phyloP scores from a whole-genome alignment of 2,888 invertebrate species.

The Furcula furcula region DNA sequence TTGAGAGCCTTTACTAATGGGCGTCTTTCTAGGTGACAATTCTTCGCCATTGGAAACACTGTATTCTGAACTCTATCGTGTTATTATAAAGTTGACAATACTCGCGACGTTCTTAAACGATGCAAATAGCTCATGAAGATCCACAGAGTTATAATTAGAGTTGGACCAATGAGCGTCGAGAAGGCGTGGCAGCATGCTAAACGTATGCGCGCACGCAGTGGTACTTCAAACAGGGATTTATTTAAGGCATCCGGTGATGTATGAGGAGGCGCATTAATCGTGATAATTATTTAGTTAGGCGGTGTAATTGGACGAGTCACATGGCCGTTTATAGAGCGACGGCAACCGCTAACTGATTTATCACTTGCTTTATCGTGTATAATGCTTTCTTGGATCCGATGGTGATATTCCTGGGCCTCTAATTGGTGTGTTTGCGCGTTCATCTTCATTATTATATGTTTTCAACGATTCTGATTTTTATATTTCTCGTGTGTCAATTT shows the following conservation, averaged over 20 bases:
- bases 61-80: conserved; percentile 18
- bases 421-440: neutral
- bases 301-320: conserved; percentile 71
- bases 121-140: conserved; percentile 73
- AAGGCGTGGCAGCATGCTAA: conserved; percentile 51
- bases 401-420: conserved; percentile 7
- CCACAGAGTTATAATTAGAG: conserved; percentile 72
- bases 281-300: conserved; percentile 80
- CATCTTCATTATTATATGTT: neutral
- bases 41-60: conserved; percentile 33
- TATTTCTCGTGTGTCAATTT: too few relatives aligned
- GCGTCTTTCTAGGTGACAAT: conserved; percentile 76
- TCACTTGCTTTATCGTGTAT: conserved; percentile 15
- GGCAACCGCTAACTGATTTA: conserved; percentile 38
- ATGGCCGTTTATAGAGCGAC: conserved; percentile 32
- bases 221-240: conserved; percentile 67
- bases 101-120: conserved; percentile 52
- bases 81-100: conserved; percentile 27
- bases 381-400: conserved; percentile 23
- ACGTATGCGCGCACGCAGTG: conserved; percentile 53
- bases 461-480: neutral
- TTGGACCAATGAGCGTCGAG: conserved; percentile 61
- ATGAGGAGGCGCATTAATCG: conserved; percentile 73
- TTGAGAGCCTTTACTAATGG: conserved; percentile 74
- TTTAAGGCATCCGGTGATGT: conserved; percentile 64